Evolutionary conservation across 2,888 invertebrate species (phyloP), one percentile per base, ranked within the genome.

Genomic region (Luperina testacea): DNA sequence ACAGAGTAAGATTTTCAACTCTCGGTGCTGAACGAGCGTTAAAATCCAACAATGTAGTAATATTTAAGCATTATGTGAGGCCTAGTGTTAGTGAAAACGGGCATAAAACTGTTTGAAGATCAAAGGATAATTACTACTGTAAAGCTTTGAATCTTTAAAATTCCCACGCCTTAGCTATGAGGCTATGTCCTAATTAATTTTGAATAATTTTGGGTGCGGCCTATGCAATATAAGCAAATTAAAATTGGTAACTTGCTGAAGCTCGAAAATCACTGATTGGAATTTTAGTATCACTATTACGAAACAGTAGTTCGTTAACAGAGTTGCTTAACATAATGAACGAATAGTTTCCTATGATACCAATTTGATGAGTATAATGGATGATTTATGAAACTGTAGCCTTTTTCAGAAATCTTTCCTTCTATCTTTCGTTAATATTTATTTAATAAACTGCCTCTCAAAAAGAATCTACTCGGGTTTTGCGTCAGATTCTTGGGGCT

Each of bases 201-300:
- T 15, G n/a, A 81, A 64, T 42, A 1, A 45, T 67, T 63, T 69
- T 63, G 6, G 67, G 70, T 15, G 65, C 63, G 65, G 38, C 42
- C 61, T 20, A 77, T 48, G 57, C 27, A 53, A 77, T 27, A 45
- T 48, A 57, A 57, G n/a, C 57, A 82, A 78, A 82, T 78, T 63
- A 51, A 63, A 79, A 75, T 83, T 72, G 77, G 75, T 20, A 48
- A 75, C 67, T 78, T 86, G 73, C 84, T 81, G 85, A 86, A 84
- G 81, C 83, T 72, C 15, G 68, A 80, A 75, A 72, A 68, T 77
- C 9, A 70, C 51, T 75, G 63, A 78, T 83, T 80, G 68, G 38
- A 71, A 67, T 79, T 83, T 77, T 61, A 78, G 48, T 75, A 70
- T 69, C 53, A 48, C 51, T 57, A 77, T 85, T 83, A 75, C 42